phyloP scores from a whole-genome alignment of 2,113 vertebrate species.

The Phylloscopus trochiloides region DNA sequence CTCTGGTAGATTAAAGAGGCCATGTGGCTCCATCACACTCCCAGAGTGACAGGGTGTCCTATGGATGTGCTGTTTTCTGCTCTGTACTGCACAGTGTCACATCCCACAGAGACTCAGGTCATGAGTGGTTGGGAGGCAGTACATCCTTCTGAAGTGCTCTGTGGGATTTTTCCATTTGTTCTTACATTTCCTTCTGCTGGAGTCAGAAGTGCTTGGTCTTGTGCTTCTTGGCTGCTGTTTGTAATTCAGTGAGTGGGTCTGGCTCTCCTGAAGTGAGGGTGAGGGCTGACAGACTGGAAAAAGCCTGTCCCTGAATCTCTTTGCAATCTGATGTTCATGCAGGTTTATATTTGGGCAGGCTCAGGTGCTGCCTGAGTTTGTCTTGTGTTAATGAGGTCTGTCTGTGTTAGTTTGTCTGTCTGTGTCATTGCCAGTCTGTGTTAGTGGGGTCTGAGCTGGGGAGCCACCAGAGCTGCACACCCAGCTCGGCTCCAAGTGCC shows the following conservation, averaged over 20 bases:
- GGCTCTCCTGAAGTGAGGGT: not conserved
- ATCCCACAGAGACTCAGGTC: accelerated
- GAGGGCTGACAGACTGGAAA: not conserved
- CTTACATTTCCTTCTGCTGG: not conserved
- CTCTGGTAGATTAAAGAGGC: not conserved
- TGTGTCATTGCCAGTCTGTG: not conserved
- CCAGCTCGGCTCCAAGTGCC: accelerated
- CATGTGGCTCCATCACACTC: not conserved
- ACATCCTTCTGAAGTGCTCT: not conserved
- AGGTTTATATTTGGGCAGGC: not conserved
- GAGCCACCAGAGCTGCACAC: accelerated
- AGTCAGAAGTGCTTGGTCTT: not conserved
- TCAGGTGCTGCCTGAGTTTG: not conserved
- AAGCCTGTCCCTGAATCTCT: not conserved
- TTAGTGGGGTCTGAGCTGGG: not conserved
- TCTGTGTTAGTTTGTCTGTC: not conserved
- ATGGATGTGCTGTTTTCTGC: accelerated
- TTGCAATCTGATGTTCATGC: not conserved
- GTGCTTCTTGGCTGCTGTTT: not conserved
- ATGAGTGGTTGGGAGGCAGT: not conserved
- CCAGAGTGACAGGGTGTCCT: not conserved
- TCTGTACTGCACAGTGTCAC: accelerated
- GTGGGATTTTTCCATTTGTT: not conserved
- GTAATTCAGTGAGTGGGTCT: not conserved
- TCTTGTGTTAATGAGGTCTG: not conserved